phyloP scores from a whole-genome alignment of 2,888 invertebrate genomes.

The Cordilura impudica region DNA sequence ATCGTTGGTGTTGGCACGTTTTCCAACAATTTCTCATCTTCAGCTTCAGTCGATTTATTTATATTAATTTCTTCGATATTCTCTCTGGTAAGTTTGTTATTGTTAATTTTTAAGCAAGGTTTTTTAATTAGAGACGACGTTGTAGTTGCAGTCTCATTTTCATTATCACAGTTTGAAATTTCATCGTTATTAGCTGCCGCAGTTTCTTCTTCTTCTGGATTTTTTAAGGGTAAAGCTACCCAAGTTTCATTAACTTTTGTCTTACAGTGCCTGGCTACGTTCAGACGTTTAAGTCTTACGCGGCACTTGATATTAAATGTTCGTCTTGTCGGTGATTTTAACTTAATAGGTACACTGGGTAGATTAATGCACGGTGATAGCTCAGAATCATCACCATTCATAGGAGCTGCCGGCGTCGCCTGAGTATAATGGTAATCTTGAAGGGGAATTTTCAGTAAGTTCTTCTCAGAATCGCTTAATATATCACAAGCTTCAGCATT shows the following conservation, averaged over 20 bases:
- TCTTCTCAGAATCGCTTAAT: neutral
- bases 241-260: constrained; percentile 19
- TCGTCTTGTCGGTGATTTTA: constrained; percentile 12
- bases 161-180: constrained; percentile 39
- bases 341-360: neutral
- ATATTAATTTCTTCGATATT: neutral
- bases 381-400: neutral
- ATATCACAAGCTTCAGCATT: neutral
- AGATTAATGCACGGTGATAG: neutral
- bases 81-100: neutral
- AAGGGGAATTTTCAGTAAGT: neutral
- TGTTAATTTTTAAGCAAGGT: constrained; percentile 23
- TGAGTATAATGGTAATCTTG: neutral
- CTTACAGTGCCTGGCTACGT: neutral
- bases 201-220: neutral
- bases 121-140: constrained; percentile 12
- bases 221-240: constrained; percentile 14
- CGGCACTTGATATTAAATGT: constrained; percentile 36
- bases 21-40: neutral
- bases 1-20: neutral
- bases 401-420: neutral
- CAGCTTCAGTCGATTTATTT: too few species aligned
- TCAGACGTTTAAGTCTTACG: constrained; percentile 39
- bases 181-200: neutral
- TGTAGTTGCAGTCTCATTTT: neutral